These are phyloP conservation scores for Rhopalosiphum nymphaeae DNA, from an alignment of 2,888 invertebrate species.

Conservation along the genomic window DNA sequence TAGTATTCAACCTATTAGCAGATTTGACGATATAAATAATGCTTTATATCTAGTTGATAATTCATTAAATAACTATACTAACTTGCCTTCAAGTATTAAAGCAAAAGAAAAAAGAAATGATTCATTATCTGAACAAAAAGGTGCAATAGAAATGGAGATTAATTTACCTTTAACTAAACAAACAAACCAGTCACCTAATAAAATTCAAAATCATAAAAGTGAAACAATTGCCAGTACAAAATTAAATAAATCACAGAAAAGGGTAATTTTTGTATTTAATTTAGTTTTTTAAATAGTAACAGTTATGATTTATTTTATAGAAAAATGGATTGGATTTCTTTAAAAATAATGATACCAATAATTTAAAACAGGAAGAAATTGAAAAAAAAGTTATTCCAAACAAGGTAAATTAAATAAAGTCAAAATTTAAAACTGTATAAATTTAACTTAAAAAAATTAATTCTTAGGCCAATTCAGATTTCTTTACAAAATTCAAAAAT, in stretches of 20 bases:
- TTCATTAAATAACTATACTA: neutral
- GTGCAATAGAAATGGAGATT: neutral
- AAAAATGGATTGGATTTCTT: constrained; percentile 22
- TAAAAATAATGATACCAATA: constrained; percentile 13
- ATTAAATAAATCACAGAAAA: constrained; percentile 9
- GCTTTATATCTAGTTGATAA: constrained; percentile 32
- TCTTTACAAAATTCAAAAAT: constrained; percentile 42
- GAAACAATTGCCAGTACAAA: neutral
- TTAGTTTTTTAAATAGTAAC: neutral
- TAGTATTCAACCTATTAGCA: constrained; percentile 57
- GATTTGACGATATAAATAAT: constrained; percentile 50
- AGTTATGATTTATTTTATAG: neutral
- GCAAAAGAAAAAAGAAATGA: constrained; percentile 28
- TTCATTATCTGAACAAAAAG: neutral
- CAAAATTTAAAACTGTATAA: neutral
- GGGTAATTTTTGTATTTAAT: constrained; percentile 34
- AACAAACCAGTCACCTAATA: neutral
- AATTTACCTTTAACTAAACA: constrained; percentile 6
- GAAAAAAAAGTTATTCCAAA: constrained; percentile 22
- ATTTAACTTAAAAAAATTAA: neutral
- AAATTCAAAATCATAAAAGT: constrained; percentile 19
- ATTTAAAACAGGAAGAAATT: neutral
- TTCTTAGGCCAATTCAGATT: constrained; percentile 45
- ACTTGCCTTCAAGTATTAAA: constrained; percentile 51
- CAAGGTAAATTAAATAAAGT: neutral